These are phyloP conservation scores for Caenorhabditis virilis DNA, from an alignment of 2,888 invertebrate species.

Conservation along the genomic window DNA sequence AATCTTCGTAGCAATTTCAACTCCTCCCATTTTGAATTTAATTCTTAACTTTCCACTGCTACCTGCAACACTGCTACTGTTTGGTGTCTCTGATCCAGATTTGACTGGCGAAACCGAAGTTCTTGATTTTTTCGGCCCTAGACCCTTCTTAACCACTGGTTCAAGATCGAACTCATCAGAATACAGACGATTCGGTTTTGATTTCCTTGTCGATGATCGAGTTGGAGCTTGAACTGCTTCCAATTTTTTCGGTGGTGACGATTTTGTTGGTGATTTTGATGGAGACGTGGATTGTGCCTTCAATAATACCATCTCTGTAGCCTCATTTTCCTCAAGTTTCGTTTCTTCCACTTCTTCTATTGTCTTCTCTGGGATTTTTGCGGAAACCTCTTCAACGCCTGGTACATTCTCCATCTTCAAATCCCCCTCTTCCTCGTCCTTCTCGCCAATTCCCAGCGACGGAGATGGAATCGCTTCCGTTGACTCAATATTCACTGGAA, in stretches of 20 bases:
- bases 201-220: constrained; percentile 11
- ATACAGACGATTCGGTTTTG: constrained; percentile 33
- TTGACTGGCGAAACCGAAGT: too few relatives aligned
- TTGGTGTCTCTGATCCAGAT: neutral
- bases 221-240: neutral
- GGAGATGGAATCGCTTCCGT: too few relatives aligned
- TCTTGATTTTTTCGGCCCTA: too few relatives aligned
- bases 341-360: neutral
- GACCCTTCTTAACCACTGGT: too few relatives aligned
- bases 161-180: constrained; percentile 15
- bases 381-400: neutral
- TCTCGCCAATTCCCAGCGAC: too few relatives aligned
- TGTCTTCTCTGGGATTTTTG: neutral
- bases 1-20: too few relatives aligned
- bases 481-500: too few relatives aligned
- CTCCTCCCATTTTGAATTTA: neutral
- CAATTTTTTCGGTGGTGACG: neutral
- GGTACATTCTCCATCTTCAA: neutral
- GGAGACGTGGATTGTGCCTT: neutral
- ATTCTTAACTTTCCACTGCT: neutral
- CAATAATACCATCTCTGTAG: neutral
- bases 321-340: neutral
- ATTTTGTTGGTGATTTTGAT: neutral
- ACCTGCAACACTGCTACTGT: neutral
- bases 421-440: too few relatives aligned